A percentile compares a stretch with the other conserved stretches of the same genome.
Conservation (phyloP, 2,888 invertebrate genomes). For the Drosophila melanosoma region DNA sequence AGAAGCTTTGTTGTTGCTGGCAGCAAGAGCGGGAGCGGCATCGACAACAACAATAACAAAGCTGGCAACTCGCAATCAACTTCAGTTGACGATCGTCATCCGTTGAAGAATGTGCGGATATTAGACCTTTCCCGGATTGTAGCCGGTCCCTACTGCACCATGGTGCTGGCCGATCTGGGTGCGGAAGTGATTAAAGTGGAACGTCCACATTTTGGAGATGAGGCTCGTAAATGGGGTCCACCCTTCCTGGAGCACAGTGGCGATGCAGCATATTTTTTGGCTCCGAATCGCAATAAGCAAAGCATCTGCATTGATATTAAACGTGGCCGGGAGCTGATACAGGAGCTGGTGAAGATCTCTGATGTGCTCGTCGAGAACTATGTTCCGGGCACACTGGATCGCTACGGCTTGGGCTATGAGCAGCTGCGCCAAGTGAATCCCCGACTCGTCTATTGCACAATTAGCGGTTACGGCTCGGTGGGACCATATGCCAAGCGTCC, state of each 20-base stretch:
- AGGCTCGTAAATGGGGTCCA: slow-evolving; percentile 96
- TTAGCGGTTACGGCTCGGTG: slow-evolving; percentile 95
- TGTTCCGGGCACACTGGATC: slow-evolving; percentile 94
- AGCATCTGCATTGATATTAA: slow-evolving; percentile 96
- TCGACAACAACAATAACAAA: slow-evolving; percentile 13
- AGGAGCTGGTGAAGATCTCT: slow-evolving; percentile 90
- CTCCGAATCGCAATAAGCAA: slow-evolving; percentile 97
- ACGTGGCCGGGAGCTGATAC: slow-evolving; percentile 88
- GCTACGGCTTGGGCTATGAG: slow-evolving; percentile 92
- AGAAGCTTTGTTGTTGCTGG: slow-evolving; percentile 60
- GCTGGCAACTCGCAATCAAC: slow-evolving; percentile 13
- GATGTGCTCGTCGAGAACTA: slow-evolving; percentile 98
- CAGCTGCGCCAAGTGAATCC: slow-evolving; percentile 90
- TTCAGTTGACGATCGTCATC: slow-evolving; percentile 85
- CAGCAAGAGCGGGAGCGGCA: slow-evolving; percentile 5
- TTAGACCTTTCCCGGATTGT: slow-evolving; percentile 94
- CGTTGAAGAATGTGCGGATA: slow-evolving; percentile 90
- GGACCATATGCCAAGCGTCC: slow-evolving; percentile 95
- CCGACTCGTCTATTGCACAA: slow-evolving; percentile 94
- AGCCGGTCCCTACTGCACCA: slow-evolving; percentile 97
- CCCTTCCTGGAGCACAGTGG: slow-evolving; percentile 90
- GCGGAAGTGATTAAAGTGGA: slow-evolving; percentile 97
- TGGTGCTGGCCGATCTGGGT: slow-evolving; percentile 96
- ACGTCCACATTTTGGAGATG: slow-evolving; percentile 94
- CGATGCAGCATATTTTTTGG: slow-evolving; percentile 92